Evolutionary conservation across 2,113 vertebrate genomes (phyloP).

Genomic region (Tetraodon nigroviridis): DNA sequence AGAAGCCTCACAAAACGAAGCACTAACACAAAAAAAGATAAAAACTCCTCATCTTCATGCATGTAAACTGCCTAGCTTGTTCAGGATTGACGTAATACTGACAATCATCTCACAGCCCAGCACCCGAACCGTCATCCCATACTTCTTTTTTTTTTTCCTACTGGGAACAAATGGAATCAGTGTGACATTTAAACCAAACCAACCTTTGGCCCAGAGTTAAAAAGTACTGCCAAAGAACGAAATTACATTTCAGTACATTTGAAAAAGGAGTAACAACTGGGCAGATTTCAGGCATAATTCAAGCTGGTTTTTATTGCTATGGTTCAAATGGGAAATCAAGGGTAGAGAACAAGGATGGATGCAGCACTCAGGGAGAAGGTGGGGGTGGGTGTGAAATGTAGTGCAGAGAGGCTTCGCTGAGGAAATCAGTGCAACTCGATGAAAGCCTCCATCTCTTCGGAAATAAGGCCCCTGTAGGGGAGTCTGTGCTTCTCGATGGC

Average conservation of each 20-base stretch:
- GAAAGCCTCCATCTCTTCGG: slow-evolving; percentile 92
- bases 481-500: slow-evolving; percentile 89
- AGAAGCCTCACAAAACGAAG: slow-evolving; percentile 3
- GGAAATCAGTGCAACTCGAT: slow-evolving; percentile 86
- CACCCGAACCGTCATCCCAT: slow-evolving; percentile 12
- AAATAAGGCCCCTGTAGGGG: slow-evolving; percentile 91
- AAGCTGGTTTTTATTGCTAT: slow-evolving; percentile 59
- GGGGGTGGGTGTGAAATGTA: slow-evolving; percentile 7
- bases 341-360: slow-evolving; percentile 8
- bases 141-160: slow-evolving; percentile 5
- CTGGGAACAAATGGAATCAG: not conserved
- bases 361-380: not conserved
- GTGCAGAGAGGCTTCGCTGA: slow-evolving; percentile 20
- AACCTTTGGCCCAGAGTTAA: not conserved
- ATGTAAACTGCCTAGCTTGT: slow-evolving; percentile 30
- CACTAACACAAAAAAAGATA: not conserved
- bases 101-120: slow-evolving; percentile 22
- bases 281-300: slow-evolving; percentile 21
- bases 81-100: slow-evolving; percentile 20
- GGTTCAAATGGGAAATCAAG: slow-evolving; percentile 22
- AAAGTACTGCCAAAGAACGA: no score
- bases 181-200: slow-evolving; percentile 2
- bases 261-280: slow-evolving; percentile 25
- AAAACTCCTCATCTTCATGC: slow-evolving; percentile 43
- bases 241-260: not conserved